Percentiles rank a stretch among this genome's conserved stretches.
Evolutionary conservation across 2,113 vertebrate species (phyloP).

Genomic region (Cyphomyrus plagiostoma): DNA sequence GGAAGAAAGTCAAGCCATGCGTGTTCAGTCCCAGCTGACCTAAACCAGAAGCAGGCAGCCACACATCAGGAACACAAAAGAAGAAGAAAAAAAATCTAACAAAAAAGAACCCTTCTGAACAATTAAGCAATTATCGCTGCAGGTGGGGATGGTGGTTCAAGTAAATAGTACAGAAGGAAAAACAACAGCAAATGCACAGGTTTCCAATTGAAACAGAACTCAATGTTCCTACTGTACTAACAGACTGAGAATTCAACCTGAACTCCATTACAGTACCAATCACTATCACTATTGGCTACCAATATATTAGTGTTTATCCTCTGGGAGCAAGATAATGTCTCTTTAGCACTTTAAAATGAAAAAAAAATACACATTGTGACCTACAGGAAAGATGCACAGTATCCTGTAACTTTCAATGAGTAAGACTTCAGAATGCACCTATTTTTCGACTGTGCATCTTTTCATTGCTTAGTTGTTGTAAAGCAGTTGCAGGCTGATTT

Average conservation of each 20-base stretch:
- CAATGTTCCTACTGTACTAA: constrained; percentile 17
- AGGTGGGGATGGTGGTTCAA: background rate
- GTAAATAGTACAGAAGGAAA: background rate
- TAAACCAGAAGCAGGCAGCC: background rate
- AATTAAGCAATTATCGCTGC: background rate
- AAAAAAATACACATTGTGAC: constrained; percentile 54
- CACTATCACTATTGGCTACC: constrained; percentile 67
- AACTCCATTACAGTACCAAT: constrained; percentile 62
- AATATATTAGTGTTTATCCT: constrained; percentile 73
- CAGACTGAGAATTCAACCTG: constrained; percentile 50
- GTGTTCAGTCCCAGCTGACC: background rate
- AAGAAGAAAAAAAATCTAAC: background rate
- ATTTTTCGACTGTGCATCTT: constrained; percentile 43
- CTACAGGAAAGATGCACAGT: constrained; percentile 31
- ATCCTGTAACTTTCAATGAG: constrained; percentile 51
- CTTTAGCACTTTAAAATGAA: constrained; percentile 50
- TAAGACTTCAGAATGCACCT: constrained; percentile 60
- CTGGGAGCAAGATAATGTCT: constrained; percentile 55
- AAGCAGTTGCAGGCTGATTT: background rate
- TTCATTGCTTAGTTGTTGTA: background rate
- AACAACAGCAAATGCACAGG: background rate
- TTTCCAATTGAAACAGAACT: constrained; percentile 28
- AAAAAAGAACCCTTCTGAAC: background rate
- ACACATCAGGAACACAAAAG: background rate
- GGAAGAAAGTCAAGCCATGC: background rate